Evolutionary conservation across 2,888 invertebrate species (phyloP).

Genomic region (Phoenoteleia sp.): DNA sequence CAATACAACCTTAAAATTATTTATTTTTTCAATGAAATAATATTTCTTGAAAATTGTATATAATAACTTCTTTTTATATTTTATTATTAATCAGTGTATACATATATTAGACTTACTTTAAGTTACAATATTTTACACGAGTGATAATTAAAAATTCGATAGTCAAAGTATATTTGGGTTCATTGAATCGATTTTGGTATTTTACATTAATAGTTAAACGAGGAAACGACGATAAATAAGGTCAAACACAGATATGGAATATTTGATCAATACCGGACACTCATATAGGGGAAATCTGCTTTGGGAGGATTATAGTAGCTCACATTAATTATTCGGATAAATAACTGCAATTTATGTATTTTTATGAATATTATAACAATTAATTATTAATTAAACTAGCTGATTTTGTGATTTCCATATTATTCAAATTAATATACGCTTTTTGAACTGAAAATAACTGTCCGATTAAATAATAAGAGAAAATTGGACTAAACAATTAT

Average conservation of each 20-base stretch:
- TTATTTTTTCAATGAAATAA: too few species aligned
- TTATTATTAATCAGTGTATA: too few species aligned
- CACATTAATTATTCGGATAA: conserved; percentile 21
- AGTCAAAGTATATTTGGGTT: background rate
- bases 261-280: conserved; percentile 37
- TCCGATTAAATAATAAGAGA: background rate
- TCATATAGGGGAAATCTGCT: conserved; percentile 24
- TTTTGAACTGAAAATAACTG: too few species aligned
- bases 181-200: background rate
- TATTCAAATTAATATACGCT: background rate
- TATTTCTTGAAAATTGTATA: too few species aligned
- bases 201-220: background rate
- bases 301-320: conserved; percentile 11
- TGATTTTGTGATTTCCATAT: background rate
- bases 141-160: background rate
- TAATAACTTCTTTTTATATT: too few species aligned
- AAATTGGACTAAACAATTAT: background rate
- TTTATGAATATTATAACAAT: background rate
- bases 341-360: background rate
- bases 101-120: too few species aligned
- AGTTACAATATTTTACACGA: too few species aligned
- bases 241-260: conserved; percentile 20
- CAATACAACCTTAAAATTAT: too few species aligned
- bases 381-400: background rate
- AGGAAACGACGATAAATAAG: conserved; percentile 10